Conservation (phyloP, 2,888 invertebrate genomes). For the Clostera curtula region DNA sequence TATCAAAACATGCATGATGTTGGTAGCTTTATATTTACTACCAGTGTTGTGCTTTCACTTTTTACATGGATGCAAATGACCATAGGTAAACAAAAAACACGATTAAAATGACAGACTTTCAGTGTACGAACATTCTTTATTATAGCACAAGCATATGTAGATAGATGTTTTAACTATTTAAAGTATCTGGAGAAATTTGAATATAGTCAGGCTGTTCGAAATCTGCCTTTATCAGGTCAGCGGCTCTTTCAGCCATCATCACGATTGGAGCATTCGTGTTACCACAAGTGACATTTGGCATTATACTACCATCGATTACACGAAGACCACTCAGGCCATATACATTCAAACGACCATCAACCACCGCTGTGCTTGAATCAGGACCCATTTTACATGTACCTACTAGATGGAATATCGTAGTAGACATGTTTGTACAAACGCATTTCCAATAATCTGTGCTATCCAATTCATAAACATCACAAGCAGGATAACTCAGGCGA, state of each 20-base stretch:
- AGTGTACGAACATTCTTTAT: no score
- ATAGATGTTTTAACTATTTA: no score
- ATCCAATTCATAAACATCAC: constrained; percentile 8
- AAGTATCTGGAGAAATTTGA: no score
- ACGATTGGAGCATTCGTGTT: constrained; percentile 84
- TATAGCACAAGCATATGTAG: no score
- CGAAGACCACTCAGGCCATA: constrained; percentile 29
- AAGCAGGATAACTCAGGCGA: constrained; percentile 3
- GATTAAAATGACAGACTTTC: no score
- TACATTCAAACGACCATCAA: constrained; percentile 12
- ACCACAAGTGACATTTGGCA: constrained; percentile 82
- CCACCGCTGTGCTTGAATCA: constrained; percentile 8
- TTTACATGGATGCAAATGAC: no score
- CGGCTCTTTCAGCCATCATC: constrained; percentile 81
- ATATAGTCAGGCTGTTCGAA: constrained; percentile 5
- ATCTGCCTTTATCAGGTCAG: constrained; percentile 22
- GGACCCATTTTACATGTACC: constrained; percentile 14
- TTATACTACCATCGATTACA: constrained; percentile 82
- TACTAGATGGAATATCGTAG: constrained; percentile 13
- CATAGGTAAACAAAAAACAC: no score
- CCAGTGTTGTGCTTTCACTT: no score
- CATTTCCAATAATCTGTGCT: constrained; percentile 15
- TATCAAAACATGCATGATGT: no score
- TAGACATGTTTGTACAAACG: constrained; percentile 7
- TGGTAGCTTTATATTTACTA: no score